Percentiles rank a stretch among this genome's conserved stretches.
Evolutionary conservation across 2,888 invertebrate species (phyloP).

Genomic region (Melieria omissa): DNA sequence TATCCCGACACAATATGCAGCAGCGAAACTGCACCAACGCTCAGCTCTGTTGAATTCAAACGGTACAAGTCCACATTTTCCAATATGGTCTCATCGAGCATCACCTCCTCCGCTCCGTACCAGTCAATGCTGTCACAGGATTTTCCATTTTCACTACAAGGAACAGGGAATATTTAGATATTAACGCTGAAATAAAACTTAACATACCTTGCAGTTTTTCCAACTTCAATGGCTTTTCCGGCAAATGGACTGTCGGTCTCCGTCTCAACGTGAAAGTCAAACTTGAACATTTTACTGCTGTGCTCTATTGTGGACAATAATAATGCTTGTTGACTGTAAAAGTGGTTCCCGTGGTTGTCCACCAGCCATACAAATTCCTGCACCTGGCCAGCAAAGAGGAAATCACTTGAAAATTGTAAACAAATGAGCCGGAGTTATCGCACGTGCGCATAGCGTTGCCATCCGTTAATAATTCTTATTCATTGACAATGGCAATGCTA

Average conservation of each 20-base stretch:
- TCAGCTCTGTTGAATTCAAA: constrained; percentile 52
- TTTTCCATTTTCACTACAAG: constrained; percentile 20
- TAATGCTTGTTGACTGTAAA: too few relatives aligned
- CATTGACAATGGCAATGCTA: too few relatives aligned
- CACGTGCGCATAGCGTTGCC: too few relatives aligned
- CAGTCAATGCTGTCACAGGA: constrained; percentile 42
- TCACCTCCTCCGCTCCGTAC: constrained; percentile 56
- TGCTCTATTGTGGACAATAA: not conserved
- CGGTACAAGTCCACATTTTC: constrained; percentile 56
- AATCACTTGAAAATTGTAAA: too few relatives aligned
- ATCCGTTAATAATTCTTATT: too few relatives aligned
- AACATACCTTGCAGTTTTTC: constrained; percentile 17
- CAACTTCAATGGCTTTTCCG: not conserved
- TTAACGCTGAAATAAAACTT: not conserved
- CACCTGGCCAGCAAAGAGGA: too few relatives aligned
- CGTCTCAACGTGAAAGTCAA: constrained; percentile 57
- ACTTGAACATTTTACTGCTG: constrained; percentile 57
- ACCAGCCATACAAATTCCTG: too few relatives aligned
- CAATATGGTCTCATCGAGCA: constrained; percentile 43
- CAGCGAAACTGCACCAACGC: constrained; percentile 47
- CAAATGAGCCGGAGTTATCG: too few relatives aligned
- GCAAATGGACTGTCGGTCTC: constrained; percentile 37
- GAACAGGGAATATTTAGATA: not conserved
- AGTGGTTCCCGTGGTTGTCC: too few relatives aligned
- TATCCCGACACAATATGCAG: constrained; percentile 55